A percentile compares a stretch with the other conserved stretches of the same genome.
Conservation (phyloP, 2,888 invertebrate genomes). For the Tetragonula carbonaria region DNA sequence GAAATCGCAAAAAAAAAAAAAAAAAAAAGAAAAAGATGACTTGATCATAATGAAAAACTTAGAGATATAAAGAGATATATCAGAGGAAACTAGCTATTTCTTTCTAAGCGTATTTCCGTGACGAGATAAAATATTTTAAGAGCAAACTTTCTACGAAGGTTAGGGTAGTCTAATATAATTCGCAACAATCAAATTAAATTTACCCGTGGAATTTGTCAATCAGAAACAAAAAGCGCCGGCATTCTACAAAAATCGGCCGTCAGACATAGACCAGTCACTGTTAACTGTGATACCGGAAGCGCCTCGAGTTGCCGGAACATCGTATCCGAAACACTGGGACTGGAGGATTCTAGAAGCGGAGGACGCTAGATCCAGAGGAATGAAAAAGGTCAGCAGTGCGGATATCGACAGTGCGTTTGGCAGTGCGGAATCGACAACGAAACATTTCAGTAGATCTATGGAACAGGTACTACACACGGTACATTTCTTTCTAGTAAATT, state of each 20-base stretch:
- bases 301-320: slow-evolving; percentile 90
- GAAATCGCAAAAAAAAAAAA: too few species aligned
- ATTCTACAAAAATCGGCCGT: slow-evolving; percentile 90
- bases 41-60: not conserved
- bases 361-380: slow-evolving; percentile 82
- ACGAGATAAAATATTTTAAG: not conserved
- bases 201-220: not conserved
- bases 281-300: slow-evolving; percentile 91
- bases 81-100: not conserved
- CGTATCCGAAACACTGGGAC: slow-evolving; percentile 89
- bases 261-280: slow-evolving; percentile 91
- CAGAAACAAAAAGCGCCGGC: slow-evolving; percentile 93
- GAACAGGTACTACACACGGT: slow-evolving; percentile 52
- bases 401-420: slow-evolving; percentile 83
- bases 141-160: too few species aligned
- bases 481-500: too few species aligned
- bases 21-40: too few species aligned
- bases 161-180: too few species aligned
- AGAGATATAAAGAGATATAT: not conserved
- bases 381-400: slow-evolving; percentile 84
- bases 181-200: not conserved
- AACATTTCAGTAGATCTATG: slow-evolving; percentile 52
- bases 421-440: slow-evolving; percentile 74
- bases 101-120: not conserved
- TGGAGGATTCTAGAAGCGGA: slow-evolving; percentile 88